Percentiles rank a stretch among this genome's conserved stretches.
Conservation (phyloP, 2,888 invertebrate genomes). For the Leuctra nigra region DNA sequence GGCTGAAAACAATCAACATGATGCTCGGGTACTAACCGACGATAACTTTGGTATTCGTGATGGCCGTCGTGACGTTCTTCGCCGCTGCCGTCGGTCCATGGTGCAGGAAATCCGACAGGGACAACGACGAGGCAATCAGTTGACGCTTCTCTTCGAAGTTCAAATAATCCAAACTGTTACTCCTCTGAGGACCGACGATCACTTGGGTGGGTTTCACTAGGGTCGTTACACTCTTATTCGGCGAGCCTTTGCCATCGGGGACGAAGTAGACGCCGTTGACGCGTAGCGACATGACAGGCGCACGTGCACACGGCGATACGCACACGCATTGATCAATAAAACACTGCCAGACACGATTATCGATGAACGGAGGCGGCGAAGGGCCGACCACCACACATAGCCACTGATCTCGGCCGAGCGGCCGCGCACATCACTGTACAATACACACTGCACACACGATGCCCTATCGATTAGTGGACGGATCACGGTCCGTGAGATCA, state of each 20-base stretch:
- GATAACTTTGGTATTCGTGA: slow-evolving; percentile 33
- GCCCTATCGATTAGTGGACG: too few relatives aligned
- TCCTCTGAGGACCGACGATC: slow-evolving; percentile 63
- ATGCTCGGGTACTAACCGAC: slow-evolving; percentile 24
- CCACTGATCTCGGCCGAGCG: too few relatives aligned
- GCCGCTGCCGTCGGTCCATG: slow-evolving; percentile 46
- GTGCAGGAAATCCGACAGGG: slow-evolving; percentile 76
- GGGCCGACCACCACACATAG: neutral
- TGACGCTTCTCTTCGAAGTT: slow-evolving; percentile 89
- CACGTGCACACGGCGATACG: slow-evolving; percentile 18
- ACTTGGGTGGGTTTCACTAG: slow-evolving; percentile 24
- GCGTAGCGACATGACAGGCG: slow-evolving; percentile 37
- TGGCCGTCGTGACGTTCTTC: slow-evolving; percentile 43
- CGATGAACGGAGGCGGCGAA: neutral
- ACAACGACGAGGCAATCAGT: slow-evolving; percentile 80
- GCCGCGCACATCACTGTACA: too few relatives aligned
- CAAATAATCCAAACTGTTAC: slow-evolving; percentile 80
- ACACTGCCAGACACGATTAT: slow-evolving; percentile 17
- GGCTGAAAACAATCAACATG: too few relatives aligned
- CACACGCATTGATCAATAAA: slow-evolving; percentile 18
- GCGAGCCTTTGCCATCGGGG: slow-evolving; percentile 34
- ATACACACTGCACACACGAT: too few relatives aligned
- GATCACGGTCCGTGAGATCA: too few relatives aligned
- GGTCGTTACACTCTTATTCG: slow-evolving; percentile 25
- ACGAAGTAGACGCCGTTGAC: slow-evolving; percentile 40